These are phyloP conservation scores for Prunella fulvescens DNA, from an alignment of 2,113 vertebrate species.

Conservation along the genomic window DNA sequence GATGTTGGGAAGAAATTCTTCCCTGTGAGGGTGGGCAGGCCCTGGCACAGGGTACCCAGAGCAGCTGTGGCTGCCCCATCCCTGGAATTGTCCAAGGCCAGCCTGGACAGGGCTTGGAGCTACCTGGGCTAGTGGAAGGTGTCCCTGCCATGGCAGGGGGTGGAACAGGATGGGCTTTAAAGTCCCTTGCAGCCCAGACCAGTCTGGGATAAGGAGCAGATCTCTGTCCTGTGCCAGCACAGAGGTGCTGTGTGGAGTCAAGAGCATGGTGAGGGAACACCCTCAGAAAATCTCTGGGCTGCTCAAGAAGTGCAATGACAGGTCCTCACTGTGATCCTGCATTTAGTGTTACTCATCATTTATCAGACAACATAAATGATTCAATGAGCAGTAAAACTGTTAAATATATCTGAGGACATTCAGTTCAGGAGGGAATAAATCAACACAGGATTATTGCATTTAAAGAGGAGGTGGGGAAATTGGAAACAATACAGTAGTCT, in stretches of 20 bases:
- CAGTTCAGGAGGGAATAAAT: background rate
- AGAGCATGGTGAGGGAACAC: background rate
- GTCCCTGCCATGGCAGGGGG: background rate
- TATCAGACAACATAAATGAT: background rate
- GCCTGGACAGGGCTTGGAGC: background rate
- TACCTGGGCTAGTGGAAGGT: rapidly evolving
- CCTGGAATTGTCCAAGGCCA: background rate
- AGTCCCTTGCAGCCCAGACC: background rate
- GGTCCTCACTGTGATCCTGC: background rate
- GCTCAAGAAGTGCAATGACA: background rate
- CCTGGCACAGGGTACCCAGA: background rate
- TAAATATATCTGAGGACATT: background rate
- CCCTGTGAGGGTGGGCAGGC: rapidly evolving
- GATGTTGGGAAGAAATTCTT: background rate
- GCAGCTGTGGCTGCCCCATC: background rate
- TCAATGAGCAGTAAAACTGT: background rate
- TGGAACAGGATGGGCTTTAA: background rate
- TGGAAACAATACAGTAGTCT: background rate
- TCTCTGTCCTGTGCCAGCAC: background rate
- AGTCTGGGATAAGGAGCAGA: background rate
- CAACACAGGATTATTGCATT: background rate
- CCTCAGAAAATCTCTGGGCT: background rate
- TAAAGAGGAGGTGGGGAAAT: background rate
- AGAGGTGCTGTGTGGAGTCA: background rate
- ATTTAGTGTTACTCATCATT: background rate